Evolutionary conservation across 2,113 vertebrate species (phyloP).

Genomic region (Malaclemys terrapin): DNA sequence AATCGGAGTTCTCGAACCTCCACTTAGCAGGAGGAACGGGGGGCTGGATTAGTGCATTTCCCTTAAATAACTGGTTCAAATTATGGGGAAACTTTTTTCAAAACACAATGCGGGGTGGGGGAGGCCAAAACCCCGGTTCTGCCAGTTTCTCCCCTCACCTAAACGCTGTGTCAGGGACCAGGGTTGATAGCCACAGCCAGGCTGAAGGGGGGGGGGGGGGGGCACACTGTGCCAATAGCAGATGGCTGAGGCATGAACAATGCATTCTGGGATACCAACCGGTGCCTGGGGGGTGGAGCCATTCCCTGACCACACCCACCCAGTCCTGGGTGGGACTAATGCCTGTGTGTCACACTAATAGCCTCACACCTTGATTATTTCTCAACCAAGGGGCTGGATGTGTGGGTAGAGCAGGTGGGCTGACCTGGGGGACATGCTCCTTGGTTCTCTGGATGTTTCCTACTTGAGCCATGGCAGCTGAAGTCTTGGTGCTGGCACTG

Average conservation of each 20-base stretch:
- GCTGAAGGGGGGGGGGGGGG: neutral
- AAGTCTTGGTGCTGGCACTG: neutral
- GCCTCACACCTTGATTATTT: too few species aligned
- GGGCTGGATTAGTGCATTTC: rapidly evolving
- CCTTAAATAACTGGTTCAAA: neutral
- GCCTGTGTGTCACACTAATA: too few species aligned
- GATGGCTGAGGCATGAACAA: rapidly evolving
- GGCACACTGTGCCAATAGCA: neutral
- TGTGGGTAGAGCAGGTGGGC: neutral
- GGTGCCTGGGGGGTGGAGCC: neutral
- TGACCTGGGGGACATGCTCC: neutral
- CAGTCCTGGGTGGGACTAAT: neutral
- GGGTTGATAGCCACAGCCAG: neutral
- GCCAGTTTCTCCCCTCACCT: neutral
- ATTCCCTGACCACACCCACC: neutral
- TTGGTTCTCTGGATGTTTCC: neutral
- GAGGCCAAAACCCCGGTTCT: neutral
- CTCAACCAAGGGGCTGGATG: neutral
- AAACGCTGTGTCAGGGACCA: neutral
- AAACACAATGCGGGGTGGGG: neutral
- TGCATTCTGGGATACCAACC: neutral
- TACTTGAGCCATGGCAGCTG: neutral
- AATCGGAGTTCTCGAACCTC: rapidly evolving
- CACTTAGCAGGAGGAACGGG: rapidly evolving
- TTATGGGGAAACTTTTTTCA: neutral